Base-by-base conservation (phyloP, 1,140 invertebrate species). In the Macrostomum lignano region DNA sequence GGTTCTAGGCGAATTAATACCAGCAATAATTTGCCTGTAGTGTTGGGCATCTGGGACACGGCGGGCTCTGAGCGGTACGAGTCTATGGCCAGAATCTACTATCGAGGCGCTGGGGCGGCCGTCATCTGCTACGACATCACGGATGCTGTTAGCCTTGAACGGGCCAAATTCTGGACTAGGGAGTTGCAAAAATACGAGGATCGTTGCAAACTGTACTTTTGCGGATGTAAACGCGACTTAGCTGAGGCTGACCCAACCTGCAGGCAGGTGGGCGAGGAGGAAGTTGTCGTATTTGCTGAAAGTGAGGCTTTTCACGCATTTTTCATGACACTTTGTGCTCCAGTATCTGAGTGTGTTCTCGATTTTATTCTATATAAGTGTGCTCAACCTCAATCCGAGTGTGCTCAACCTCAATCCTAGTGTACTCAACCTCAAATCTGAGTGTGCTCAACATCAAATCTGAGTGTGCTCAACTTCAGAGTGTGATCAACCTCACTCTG, bases 71-170 rank as follows among this genome's bases (percentile, higher is more conserved):
- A 73, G 49, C 62, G 68, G 60, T 55, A 53, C 35, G 46, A 52
- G 45, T 61, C 70, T 0, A 70, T 72, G 67, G 66, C 64, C 20
- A 61, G 60, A 35, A 65, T 70, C 39, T 73, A 72, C 53, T 73
- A 72, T 41, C 55, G 70, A 39, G 66, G 64, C 3, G 69, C 70
- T 0, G 63, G 62, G 21, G 71, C 69, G 22, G 70, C 70, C 7
- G 61, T 73, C 15, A 52, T 73, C 19, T 73, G 71, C 48, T 72
- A 66, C 41, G 70, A 73, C 43, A 49, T 72, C 0, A 60, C 61
- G n/a, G 60, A 64, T 28, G 41, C 44, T 11, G 44, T 44, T 1
- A 68, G 68, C 17, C 72, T 69, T 61, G 51, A 57, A 2, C 58
- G 61, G 42, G 60, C 67, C 2, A 58, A 65, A 37, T 66, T 64